Conservation (phyloP, 30 jellyfish, hydroid and myxozoan species). For the Chrysaora quinquecirrha region DNA sequence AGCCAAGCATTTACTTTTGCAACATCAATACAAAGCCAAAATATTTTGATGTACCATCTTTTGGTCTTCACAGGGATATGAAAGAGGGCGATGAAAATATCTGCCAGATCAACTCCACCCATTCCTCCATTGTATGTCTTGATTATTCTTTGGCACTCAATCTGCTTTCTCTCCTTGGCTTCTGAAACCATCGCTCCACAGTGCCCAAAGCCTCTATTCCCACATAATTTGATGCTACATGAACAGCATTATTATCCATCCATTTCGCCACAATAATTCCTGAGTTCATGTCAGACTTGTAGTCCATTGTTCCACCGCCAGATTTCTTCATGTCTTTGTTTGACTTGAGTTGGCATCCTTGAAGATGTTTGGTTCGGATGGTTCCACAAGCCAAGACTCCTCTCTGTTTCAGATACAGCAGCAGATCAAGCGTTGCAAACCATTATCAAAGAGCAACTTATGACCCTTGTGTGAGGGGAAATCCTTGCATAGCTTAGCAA, state of each 20-base stretch:
- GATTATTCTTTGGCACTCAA: too few relatives aligned
- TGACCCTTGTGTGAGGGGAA: constrained; percentile 53
- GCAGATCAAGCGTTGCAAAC: constrained; percentile 70
- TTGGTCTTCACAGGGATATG: too few relatives aligned
- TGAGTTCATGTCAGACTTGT: constrained; percentile 55
- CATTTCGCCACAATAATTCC: constrained; percentile 76
- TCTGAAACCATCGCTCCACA: too few relatives aligned
- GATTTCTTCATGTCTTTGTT: constrained; percentile 52
- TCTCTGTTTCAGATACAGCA: constrained; percentile 46
- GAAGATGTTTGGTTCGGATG: constrained; percentile 64
- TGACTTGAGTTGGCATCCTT: constrained; percentile 71
- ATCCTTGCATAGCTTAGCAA: constrained; percentile 60
- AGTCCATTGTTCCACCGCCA: constrained; percentile 70
- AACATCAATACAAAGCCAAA: too few relatives aligned
- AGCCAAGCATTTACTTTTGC: too few relatives aligned
- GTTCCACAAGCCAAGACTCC: constrained; percentile 80
- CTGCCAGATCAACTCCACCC: too few relatives aligned
- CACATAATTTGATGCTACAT: constrained; percentile 61
- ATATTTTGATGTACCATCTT: too few relatives aligned
- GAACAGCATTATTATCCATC: constrained; percentile 75
- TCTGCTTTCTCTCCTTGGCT: too few relatives aligned
- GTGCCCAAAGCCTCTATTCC: constrained; percentile 72
- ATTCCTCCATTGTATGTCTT: too few relatives aligned
- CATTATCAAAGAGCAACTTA: constrained; percentile 73
- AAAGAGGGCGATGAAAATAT: too few relatives aligned